These are phyloP conservation scores for Mustela lutreola DNA, from an alignment of 2,113 vertebrate genomes.

Conservation along the genomic window DNA sequence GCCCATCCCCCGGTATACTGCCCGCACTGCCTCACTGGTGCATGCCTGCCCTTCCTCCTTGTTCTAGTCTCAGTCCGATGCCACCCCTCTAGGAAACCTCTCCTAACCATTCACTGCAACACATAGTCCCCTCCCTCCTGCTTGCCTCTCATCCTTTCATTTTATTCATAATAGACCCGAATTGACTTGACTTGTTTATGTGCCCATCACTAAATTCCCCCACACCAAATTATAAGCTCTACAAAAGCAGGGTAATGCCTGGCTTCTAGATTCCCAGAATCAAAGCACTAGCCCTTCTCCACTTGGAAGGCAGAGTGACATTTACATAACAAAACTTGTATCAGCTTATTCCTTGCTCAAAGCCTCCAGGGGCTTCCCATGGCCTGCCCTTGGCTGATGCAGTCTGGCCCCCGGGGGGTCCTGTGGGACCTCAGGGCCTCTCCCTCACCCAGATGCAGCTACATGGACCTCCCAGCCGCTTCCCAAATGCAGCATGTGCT, in stretches of 20 bases:
- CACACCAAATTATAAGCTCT: not conserved
- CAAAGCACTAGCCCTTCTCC: not conserved
- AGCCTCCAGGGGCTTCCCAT: not conserved
- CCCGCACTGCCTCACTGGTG: rapidly evolving
- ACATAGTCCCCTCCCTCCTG: not conserved
- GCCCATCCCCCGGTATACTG: rapidly evolving
- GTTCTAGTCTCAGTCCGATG: not conserved
- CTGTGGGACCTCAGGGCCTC: not conserved
- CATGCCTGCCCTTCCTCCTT: not conserved
- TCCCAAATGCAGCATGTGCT: not conserved
- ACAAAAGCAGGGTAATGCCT: not conserved
- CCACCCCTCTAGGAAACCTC: not conserved
- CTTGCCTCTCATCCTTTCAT: not conserved
- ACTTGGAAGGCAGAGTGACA: not conserved
- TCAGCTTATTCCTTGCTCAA: not conserved
- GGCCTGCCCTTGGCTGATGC: too few relatives aligned
- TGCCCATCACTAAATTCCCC: not conserved
- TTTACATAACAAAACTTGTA: not conserved
- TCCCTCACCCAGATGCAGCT: not conserved
- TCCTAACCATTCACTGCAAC: not conserved
- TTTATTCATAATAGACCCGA: not conserved
- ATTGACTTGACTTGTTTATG: not conserved
- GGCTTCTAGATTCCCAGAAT: not conserved
- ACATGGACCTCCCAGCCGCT: not conserved
- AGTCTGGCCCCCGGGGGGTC: not conserved